Evolutionary conservation across 2,888 invertebrate species (phyloP).

Genomic region (Caenorhabditis sp.): DNA sequence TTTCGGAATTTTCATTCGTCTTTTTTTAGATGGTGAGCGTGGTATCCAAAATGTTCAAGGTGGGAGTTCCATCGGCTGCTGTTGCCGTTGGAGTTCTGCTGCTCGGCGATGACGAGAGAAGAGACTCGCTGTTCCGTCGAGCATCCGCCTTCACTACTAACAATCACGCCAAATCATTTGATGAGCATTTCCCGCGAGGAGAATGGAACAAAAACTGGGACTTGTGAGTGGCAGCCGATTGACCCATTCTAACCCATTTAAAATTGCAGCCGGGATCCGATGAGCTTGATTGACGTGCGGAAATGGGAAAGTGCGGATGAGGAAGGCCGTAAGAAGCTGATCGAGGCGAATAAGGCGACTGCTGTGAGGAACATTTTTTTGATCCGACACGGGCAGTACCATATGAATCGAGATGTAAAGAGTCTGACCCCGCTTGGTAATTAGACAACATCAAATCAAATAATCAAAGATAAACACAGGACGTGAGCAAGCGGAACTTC

Average conservation of each 20-base stretch:
- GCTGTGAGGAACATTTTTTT: conserved; percentile 89
- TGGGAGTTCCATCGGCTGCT: conserved; percentile 40
- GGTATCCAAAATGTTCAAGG: conserved; percentile 23
- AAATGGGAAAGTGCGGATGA: conserved; percentile 66
- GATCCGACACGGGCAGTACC: conserved; percentile 95
- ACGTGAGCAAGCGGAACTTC: conserved; percentile 88
- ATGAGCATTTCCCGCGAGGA: conserved; percentile 64
- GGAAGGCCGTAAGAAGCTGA: conserved; percentile 68
- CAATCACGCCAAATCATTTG: conserved; percentile 45
- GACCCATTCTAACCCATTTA: background rate
- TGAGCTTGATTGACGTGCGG: conserved; percentile 61
- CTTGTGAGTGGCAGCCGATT: conserved; percentile 57
- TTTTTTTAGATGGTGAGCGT: conserved; percentile 27
- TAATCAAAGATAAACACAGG: conserved; percentile 82
- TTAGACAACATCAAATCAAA: conserved; percentile 11
- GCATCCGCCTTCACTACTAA: conserved; percentile 41
- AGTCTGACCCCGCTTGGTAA: conserved; percentile 87
- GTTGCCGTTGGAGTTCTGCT: conserved; percentile 12
- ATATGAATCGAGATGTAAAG: conserved; percentile 82
- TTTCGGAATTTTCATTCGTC: background rate
- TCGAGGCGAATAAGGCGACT: conserved; percentile 67
- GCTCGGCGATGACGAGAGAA: conserved; percentile 27
- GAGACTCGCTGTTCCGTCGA: conserved; percentile 14
- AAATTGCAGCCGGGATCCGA: conserved; percentile 73
- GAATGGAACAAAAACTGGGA: conserved; percentile 77